Conservation (phyloP, 2,888 invertebrate genomes). For the Rotaria macrura region DNA sequence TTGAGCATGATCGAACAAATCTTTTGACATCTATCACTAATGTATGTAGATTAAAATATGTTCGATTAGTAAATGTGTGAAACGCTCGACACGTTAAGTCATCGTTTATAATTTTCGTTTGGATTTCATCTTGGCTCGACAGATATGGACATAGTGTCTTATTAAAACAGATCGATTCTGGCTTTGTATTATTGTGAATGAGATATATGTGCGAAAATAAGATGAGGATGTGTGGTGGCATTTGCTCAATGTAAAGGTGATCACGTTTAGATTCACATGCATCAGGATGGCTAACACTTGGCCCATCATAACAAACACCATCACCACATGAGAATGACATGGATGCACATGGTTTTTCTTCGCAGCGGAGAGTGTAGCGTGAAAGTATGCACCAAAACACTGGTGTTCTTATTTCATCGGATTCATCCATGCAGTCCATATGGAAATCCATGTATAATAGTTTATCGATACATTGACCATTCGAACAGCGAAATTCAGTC, state of each 20-base stretch:
- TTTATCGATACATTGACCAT: neutral
- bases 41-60: no score
- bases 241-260: neutral
- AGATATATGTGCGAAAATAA: neutral
- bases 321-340: neutral
- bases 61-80: neutral
- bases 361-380: neutral
- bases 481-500: neutral
- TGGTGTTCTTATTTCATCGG: neutral
- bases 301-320: neutral
- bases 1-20: neutral
- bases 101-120: neutral
- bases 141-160: neutral
- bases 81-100: neutral
- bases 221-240: neutral
- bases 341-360: neutral
- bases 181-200: neutral
- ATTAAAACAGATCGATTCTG: neutral
- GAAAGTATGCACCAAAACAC: no score
- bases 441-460: neutral
- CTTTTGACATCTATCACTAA: neutral
- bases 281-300: neutral
- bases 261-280: neutral
- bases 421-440: neutral
- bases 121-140: no score